Conservation (phyloP, 2,797 vertebrate species). For the Cirrhinus mrigala region DNA sequence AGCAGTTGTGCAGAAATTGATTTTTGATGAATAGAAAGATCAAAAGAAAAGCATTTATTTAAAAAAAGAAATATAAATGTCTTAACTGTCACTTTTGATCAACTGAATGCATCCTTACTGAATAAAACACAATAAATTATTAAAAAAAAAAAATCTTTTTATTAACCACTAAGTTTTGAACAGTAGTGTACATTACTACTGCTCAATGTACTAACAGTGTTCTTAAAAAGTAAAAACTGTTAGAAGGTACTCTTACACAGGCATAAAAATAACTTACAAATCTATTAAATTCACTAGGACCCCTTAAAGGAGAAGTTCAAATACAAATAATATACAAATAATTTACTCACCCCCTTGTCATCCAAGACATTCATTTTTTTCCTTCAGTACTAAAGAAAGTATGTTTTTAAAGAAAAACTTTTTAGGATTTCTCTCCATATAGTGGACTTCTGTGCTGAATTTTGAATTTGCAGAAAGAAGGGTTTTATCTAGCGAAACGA, state of each 20-base stretch:
- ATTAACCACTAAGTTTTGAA: not conserved
- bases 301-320: too few relatives aligned
- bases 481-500: too few relatives aligned
- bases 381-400: too few relatives aligned
- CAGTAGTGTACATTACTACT: not conserved
- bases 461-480: too few relatives aligned
- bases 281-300: not conserved
- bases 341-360: too few relatives aligned
- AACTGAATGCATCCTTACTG: not conserved
- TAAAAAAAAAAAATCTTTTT: not conserved
- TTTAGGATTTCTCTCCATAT: too few relatives aligned
- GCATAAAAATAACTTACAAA: not conserved
- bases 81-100: not conserved
- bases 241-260: not conserved
- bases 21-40: not conserved
- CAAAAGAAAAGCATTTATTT: not conserved
- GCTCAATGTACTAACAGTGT: too few relatives aligned
- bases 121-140: not conserved
- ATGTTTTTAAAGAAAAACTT: too few relatives aligned
- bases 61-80: not conserved
- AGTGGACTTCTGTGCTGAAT: too few relatives aligned
- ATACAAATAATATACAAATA: too few relatives aligned
- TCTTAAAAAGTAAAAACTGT: too few relatives aligned
- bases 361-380: too few relatives aligned
- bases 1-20: not conserved